These are phyloP conservation scores for Lates calcarifer DNA, from an alignment of 2,113 vertebrate genomes.

Conservation along the genomic window DNA sequence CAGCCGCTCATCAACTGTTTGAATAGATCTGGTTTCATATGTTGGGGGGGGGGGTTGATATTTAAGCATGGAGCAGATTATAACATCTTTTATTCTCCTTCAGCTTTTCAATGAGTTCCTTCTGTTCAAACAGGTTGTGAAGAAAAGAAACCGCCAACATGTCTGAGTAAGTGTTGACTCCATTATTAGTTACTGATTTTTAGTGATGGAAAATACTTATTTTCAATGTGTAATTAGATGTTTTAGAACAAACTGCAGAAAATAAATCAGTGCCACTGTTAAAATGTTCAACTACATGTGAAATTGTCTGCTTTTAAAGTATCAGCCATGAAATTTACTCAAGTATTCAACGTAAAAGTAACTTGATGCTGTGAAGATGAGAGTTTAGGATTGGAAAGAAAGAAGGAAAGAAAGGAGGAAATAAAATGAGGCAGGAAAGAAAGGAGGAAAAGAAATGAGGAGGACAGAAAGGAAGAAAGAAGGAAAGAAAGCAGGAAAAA, in stretches of 20 bases:
- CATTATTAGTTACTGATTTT: neutral
- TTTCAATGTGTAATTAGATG: neutral
- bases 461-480: too few relatives aligned
- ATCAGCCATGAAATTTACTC: too few relatives aligned
- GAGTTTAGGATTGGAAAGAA: too few relatives aligned
- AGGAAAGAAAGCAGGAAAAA: neutral
- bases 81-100: conserved; percentile 63
- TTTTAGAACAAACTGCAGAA: too few relatives aligned
- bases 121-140: conserved; percentile 59
- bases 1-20: conserved; percentile 37
- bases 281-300: too few relatives aligned
- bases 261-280: too few relatives aligned
- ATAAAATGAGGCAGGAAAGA: neutral
- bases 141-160: conserved; percentile 75
- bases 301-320: too few relatives aligned
- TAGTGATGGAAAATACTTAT: too few relatives aligned
- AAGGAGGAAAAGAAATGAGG: too few relatives aligned
- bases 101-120: conserved; percentile 54
- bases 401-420: too few relatives aligned
- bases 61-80: conserved; percentile 28
- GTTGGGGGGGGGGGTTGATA: conserved; percentile 14
- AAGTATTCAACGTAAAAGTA: too few relatives aligned
- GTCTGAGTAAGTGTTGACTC: conserved; percentile 82
- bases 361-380: too few relatives aligned
- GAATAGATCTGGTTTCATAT: conserved; percentile 32